A percentile compares a stretch with the other conserved stretches of the same genome.
These are phyloP conservation scores for Dermatophagoides farinae DNA, from an alignment of 1,140 invertebrate genomes.

Conservation along the genomic window DNA sequence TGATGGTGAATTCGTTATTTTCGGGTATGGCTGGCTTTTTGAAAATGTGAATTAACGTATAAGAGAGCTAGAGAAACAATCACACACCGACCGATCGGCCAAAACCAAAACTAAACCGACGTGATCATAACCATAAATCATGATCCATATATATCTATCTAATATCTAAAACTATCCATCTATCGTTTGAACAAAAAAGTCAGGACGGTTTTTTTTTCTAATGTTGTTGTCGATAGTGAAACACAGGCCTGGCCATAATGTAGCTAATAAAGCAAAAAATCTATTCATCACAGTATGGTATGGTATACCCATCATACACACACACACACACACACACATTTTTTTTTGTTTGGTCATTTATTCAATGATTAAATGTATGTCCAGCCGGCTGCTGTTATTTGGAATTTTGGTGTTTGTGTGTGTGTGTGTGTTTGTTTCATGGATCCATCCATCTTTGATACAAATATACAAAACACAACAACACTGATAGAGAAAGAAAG, in stretches of 20 bases:
- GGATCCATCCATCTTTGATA: neutral
- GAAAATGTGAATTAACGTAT: no score
- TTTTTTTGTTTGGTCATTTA: neutral
- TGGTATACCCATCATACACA: no score
- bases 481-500: no score
- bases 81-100: neutral
- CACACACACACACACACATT: no score
- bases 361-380: neutral
- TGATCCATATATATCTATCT: neutral
- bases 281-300: no score
- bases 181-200: no score
- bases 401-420: neutral
- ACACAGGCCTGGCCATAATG: no score
- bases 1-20: no score
- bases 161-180: neutral
- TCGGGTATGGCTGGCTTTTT: no score
- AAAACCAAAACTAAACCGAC: neutral
- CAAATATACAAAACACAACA: no score
- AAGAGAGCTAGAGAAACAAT: neutral
- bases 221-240: neutral
- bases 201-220: neutral
- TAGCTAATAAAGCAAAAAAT: no score
- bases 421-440: neutral
- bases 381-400: no score
- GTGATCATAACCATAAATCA: slow-evolving; percentile 6